Evolutionary conservation across 2,797 vertebrate genomes (phyloP).

Genomic region (Coendou prehensilis): DNA sequence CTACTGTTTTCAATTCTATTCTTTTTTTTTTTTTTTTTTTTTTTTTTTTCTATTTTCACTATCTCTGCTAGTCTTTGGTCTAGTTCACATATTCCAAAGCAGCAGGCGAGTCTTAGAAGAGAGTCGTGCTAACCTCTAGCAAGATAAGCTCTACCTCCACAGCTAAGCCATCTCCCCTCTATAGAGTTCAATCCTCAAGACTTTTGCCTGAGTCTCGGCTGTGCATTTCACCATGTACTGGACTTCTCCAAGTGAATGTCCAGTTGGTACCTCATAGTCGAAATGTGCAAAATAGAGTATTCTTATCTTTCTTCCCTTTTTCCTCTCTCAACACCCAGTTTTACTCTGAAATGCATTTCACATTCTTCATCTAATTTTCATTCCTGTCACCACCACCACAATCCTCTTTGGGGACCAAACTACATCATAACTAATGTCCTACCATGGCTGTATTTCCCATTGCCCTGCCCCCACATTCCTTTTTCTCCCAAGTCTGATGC

Average conservation of each 20-base stretch:
- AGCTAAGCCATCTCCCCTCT: background rate
- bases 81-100: constrained; percentile 12
- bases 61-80: background rate
- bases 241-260: background rate
- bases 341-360: constrained; percentile 51
- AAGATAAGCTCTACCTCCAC: background rate
- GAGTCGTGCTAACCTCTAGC: background rate
- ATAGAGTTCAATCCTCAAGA: background rate
- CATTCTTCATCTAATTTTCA: constrained; percentile 23
- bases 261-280: background rate
- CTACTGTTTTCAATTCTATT: background rate
- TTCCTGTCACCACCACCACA: background rate
- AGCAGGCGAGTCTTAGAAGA: background rate
- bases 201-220: background rate
- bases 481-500: background rate
- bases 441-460: background rate
- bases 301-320: background rate
- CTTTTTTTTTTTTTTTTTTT: background rate
- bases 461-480: background rate
- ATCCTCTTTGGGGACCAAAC: background rate
- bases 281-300: background rate
- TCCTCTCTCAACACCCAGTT: background rate
- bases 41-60: background rate
- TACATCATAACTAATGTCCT: background rate
- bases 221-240: background rate